Evolutionary conservation across 2,888 invertebrate species (phyloP), one percentile per base, ranked within the genome.

Genomic region (Himalopsyche tibetana): DNA sequence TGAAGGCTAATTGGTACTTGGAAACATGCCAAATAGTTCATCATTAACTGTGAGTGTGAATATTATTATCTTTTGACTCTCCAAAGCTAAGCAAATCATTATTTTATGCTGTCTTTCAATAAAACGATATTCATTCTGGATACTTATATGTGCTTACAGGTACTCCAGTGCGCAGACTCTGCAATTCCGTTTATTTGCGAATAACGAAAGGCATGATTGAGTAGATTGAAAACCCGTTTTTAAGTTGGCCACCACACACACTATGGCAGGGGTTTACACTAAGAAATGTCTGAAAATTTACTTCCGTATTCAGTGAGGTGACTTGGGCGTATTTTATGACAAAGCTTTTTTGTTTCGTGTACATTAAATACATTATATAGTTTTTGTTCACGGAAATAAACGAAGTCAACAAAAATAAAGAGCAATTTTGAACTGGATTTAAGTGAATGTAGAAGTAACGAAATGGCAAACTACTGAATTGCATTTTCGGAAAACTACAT

Each of bases 171-270:
- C 63, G 19, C 63, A 28, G 28, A 63, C 19, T 56, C 56, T 19
- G 63, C 19, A 15, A 63, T 63, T 63, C 11, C 19, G 63, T 63
- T 63, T 63, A 63, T 28, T 63, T n/a, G 63, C 63, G 63, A 63
- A 63, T 63, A 19, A 63, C 63, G 63, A 63, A 63, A 63, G 63
- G 63, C 63, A 63, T 19, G 19, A 19, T 11, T 63, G 19, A 28
- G 19, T 28, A 2, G 28, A 19, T 5, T 63, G 19, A 28, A 63
- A 63, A 63, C 63, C 63, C 63, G 63, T 63, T 63, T 63, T 63
- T 19, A 63, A 63, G 63, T 63, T 63, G 63, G 63, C 28, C 63
- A 63, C 63, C 19, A 63, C n/a, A 19, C 63, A 19, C 56, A 63
- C 19, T 63, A 15, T 15, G 15, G 63, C 63, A 63, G 63, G 63